Conservation (phyloP, 2,888 invertebrate species). For the Ennomos fuscantarius region DNA sequence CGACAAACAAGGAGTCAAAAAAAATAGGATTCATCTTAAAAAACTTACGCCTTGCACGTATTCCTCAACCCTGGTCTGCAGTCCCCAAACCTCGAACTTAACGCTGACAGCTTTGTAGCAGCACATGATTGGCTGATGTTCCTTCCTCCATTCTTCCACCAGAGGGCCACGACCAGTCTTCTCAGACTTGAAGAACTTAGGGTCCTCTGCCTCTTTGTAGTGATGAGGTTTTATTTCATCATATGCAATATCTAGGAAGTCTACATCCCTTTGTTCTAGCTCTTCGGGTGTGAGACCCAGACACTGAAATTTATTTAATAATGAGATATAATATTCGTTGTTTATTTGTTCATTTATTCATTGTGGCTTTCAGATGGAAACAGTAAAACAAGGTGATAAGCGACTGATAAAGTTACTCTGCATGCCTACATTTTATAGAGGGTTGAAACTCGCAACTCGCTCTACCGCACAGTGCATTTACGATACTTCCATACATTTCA, state of each 20-base stretch:
- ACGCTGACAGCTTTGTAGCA: conserved; percentile 95
- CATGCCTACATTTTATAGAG: no score
- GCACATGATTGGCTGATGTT: conserved; percentile 94
- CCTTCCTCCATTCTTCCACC: conserved; percentile 92
- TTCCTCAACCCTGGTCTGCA: conserved; percentile 95
- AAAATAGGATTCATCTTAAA: no score
- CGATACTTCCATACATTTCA: no score
- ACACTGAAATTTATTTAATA: conserved; percentile 84
- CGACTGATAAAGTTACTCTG: no score
- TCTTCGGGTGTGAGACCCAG: conserved; percentile 90
- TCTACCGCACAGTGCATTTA: no score
- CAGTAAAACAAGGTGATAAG: no score
- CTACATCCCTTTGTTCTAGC: conserved; percentile 89
- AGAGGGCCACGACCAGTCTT: conserved; percentile 94
- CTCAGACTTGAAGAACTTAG: conserved; percentile 91
- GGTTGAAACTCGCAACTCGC: no score
- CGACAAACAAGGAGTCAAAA: no score
- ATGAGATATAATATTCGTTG: no score
- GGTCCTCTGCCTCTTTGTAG: conserved; percentile 96
- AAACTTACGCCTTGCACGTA: conserved; percentile 91
- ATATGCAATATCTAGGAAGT: conserved; percentile 94
- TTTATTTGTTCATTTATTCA: no score
- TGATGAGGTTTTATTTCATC: conserved; percentile 94
- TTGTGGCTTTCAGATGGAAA: no score
- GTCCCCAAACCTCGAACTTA: conserved; percentile 96